Base-by-base conservation (phyloP, 2,888 invertebrate species). In the Lottia scabra region DNA sequence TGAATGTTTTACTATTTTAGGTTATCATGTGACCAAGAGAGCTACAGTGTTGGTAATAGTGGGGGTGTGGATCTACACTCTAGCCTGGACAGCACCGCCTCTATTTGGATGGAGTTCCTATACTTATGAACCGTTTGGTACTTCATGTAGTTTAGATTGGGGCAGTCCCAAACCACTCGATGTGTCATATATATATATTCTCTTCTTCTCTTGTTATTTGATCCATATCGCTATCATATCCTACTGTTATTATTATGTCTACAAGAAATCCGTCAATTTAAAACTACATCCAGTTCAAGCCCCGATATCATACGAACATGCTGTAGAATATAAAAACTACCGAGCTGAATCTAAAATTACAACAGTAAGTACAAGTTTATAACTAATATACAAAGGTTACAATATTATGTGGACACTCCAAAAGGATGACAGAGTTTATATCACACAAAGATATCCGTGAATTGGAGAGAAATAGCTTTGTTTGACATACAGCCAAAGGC, bases 61-160 rank as follows among this genome's bases (percentile, higher is more conserved):
- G 10, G 67, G 56, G 4, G 64, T 70, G 2, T 80, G 80, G 80
- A 26, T 72, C 8, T 70, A 73, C 43, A 27, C 74, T 26, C 2
- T 78, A 26, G 13, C 75, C 15, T 75, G 73, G 70, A 72, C 77
- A 1, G 68, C 71, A 26, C 70, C 68, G 0, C 80, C 80, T 2
- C 63, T 80, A 64, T 13, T 80, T 45, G 80, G 80, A 8, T 78
- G 79, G 80, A 77, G 72, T 67, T 16, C 45, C 30, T 81, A 78
- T 70, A 76, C 71, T 38, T 72, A 69, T 26, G 81, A 81, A 43
- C 76, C 79, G 0, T 81, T 78, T 66, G 76, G 78, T 16, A 80
- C 78, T 12, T 78, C 81, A 30, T 81, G 81, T 70, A 77, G 74
- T 27, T 74, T 79, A n/a, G 75, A 79, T 74, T 81, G 81, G 81